Conservation (phyloP, 2,113 vertebrate genomes). For the Pimephales promelas region DNA sequence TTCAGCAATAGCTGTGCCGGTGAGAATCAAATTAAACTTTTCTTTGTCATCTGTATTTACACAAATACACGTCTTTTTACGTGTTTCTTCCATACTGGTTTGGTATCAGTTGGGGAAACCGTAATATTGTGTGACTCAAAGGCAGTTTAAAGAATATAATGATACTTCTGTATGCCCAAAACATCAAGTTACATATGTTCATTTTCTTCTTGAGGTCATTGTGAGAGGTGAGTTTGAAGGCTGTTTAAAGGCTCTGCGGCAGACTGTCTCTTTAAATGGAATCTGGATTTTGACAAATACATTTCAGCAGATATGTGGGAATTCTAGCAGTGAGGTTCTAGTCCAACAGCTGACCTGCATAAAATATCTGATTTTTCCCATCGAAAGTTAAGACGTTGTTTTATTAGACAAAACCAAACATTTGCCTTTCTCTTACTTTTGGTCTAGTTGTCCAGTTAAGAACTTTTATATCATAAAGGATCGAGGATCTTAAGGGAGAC, state of each 20-base stretch:
- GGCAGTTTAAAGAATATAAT: background rate
- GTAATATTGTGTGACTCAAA: background rate
- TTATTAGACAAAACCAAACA: background rate
- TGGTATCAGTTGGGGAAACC: no score
- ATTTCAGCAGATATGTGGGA: conserved; percentile 62
- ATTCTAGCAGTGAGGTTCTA: conserved; percentile 66
- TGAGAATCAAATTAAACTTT: conserved; percentile 67
- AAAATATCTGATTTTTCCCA: background rate
- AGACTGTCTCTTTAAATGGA: conserved; percentile 38
- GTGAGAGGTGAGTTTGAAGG: background rate
- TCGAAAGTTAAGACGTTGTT: background rate
- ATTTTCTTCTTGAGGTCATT: background rate
- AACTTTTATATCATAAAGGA: no score
- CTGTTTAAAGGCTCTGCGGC: background rate
- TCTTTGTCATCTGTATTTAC: background rate
- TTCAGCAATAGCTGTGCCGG: conserved; percentile 81
- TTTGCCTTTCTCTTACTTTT: background rate
- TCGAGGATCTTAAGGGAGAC: no score
- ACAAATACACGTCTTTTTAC: background rate
- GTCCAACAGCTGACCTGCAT: conserved; percentile 34
- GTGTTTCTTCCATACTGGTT: background rate
- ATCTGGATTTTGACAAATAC: conserved; percentile 30
- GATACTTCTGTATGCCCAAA: background rate
- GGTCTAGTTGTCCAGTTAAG: background rate
- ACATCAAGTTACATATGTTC: background rate